phyloP scores from a whole-genome alignment of 2,888 invertebrate genomes.

The Pandemis heparana region DNA sequence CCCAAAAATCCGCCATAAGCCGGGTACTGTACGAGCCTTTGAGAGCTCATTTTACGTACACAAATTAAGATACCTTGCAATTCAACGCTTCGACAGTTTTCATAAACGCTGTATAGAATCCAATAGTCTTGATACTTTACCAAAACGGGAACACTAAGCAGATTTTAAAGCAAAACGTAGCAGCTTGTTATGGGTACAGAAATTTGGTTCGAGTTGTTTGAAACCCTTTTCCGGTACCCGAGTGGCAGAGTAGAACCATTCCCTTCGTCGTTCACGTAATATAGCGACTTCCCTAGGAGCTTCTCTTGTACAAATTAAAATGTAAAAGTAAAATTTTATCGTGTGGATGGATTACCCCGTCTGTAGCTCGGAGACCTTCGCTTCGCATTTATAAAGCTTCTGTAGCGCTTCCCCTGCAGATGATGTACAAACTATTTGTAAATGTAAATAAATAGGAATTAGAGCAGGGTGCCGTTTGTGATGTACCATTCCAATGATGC shows the following conservation, averaged over 20 bases:
- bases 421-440: conserved; percentile 57
- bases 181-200: not conserved
- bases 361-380: conserved; percentile 35
- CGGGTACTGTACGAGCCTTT: no score
- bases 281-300: conserved; percentile 35
- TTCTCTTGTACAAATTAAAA: conserved; percentile 40
- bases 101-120: no score
- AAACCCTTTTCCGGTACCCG: not conserved
- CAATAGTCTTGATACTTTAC: no score
- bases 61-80: no score
- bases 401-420: conserved; percentile 5
- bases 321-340: conserved; percentile 12
- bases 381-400: conserved; percentile 14
- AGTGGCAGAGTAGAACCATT: conserved; percentile 1
- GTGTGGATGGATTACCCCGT: conserved; percentile 18
- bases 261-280: not conserved
- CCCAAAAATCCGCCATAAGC: no score
- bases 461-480: conserved; percentile 65
- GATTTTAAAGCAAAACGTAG: not conserved
- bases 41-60: no score
- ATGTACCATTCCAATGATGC: conserved; percentile 68
- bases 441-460: conserved; percentile 56
- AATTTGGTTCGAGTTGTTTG: not conserved
- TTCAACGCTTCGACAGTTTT: no score
- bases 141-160: not conserved